These are phyloP conservation scores for Hystrix brachyura DNA, from an alignment of 2,113 vertebrate species.

Conservation along the genomic window DNA sequence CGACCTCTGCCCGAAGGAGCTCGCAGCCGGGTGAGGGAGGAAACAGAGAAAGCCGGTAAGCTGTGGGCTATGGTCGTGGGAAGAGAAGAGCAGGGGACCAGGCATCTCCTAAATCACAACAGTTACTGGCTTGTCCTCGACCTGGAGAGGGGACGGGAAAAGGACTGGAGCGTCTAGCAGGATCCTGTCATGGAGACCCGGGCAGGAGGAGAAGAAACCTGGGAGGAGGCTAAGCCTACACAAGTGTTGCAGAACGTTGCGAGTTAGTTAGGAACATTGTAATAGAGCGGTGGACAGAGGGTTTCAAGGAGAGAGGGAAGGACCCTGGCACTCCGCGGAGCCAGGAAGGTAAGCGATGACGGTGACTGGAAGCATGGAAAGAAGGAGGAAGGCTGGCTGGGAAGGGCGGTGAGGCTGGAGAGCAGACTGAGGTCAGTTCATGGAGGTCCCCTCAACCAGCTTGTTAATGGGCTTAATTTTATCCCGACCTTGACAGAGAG, in stretches of 20 bases:
- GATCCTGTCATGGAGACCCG: neutral
- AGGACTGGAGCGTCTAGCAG: neutral
- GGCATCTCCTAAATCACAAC: neutral
- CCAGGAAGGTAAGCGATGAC: neutral
- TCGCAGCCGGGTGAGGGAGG: neutral
- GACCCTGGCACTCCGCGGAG: neutral
- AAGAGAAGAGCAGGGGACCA: neutral
- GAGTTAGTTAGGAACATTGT: neutral
- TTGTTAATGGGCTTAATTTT: slow-evolving; percentile 46
- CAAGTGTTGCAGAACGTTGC: neutral
- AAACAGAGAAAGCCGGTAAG: neutral
- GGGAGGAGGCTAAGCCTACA: neutral
- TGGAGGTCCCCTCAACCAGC: neutral
- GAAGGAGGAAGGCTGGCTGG: neutral
- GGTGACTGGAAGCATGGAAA: rapidly evolving
- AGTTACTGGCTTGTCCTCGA: neutral
- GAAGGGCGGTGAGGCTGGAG: neutral
- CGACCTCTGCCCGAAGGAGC: neutral
- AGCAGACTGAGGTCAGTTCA: neutral
- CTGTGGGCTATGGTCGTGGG: neutral
- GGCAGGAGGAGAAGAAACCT: neutral
- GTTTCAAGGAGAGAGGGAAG: neutral
- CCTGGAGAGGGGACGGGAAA: no score
- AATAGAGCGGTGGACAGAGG: neutral
- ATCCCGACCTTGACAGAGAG: neutral